Evolutionary conservation across 2,113 vertebrate species (phyloP), one percentile per base, ranked within the genome.

Genomic region (Meleagris gallopavo): DNA sequence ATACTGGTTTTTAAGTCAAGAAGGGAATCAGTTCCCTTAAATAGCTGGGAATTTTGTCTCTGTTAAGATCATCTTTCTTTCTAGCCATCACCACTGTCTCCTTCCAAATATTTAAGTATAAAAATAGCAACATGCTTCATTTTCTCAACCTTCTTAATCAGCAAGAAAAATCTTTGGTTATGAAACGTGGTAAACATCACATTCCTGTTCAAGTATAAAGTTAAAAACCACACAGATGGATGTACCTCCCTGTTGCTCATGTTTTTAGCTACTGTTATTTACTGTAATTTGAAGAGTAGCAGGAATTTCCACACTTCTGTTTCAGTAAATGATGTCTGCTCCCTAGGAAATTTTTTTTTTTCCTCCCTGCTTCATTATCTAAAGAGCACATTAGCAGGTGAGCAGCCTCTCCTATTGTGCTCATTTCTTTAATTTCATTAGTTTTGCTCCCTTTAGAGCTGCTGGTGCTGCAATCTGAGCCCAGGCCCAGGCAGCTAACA

Each of bases 31-130:
- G 13, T 7, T 88, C 29, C 85, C 79, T 61, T 86, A 95, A 93
- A 95, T 91, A 95, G 85, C 57, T 88, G 85, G n/a, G 61, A 83
- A 91, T 95, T 93, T 88, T 94, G 52, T 54, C 46, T 89, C 50
- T 64, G 20, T 88, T 89, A 85, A 87, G 69, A 71, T 36, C 34
- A 65, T 96, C 76, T 83, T 71, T 94, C 75, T 91, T 78, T 74
- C 43, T 83, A 78, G 27, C 21, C 19, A 57, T 67, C 76, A 81
- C 81, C 38, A 34, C 75, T 74, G 79, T 87, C 34, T 77, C 57
- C 72, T 95, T 94, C 73, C 79, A 94, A 95, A 95, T 94, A 95
- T 94, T 97, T 95, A 91, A 95, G 67, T 64, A 45, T 11, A 93
- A 83, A 95, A 91, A 93, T 82, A 90, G 70, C 40, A 96, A 88